Conservation (phyloP, 2,113 vertebrate species). For the Paradisaea rubra region DNA sequence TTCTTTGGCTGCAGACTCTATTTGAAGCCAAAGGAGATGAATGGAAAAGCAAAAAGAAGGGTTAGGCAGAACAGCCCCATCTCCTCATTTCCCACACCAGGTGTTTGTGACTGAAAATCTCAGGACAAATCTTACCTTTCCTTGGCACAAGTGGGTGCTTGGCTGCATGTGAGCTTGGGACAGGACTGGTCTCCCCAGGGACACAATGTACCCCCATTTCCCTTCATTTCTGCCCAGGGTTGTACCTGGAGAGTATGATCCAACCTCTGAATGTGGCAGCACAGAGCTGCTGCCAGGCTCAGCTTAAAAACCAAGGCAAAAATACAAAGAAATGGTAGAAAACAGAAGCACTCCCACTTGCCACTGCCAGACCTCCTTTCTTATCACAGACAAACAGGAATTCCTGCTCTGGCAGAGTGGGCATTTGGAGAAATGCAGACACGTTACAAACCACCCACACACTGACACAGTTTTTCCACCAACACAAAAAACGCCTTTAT, state of each 20-base stretch:
- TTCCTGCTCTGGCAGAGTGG: background rate
- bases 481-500: background rate
- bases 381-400: background rate
- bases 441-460: background rate
- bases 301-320: background rate
- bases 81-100: background rate
- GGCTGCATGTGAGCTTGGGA: background rate
- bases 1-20: background rate
- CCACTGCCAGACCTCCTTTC: background rate
- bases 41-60: background rate
- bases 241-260: background rate
- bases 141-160: background rate
- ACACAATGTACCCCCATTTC: background rate
- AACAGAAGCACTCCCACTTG: background rate
- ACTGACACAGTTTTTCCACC: background rate
- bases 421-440: background rate
- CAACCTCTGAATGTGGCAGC: background rate
- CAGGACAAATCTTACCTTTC: background rate
- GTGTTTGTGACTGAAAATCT: background rate
- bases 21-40: background rate
- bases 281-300: background rate
- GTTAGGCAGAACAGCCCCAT: background rate
- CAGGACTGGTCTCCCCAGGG: background rate
- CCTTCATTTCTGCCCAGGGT: background rate
- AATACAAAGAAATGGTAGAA: background rate